Evolutionary conservation across 2,113 vertebrate genomes (phyloP).

Genomic region (Suncus etruscus): DNA sequence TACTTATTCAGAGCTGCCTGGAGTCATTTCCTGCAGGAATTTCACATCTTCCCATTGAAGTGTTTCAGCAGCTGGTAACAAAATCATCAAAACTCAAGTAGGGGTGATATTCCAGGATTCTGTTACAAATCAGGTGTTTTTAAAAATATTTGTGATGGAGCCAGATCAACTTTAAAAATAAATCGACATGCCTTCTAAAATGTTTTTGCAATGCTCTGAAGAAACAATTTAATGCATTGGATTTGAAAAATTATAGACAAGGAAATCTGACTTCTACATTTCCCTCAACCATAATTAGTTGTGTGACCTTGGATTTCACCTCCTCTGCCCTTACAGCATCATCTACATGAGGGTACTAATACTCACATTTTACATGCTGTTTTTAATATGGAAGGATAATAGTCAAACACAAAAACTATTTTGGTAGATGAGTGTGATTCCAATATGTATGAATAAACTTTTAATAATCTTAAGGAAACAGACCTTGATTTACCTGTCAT

Average conservation of each 20-base stretch:
- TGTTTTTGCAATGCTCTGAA: constrained; percentile 22
- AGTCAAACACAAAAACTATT: constrained; percentile 39
- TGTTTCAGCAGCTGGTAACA: constrained; percentile 78
- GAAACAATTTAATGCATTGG: neutral
- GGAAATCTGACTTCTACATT: constrained; percentile 66
- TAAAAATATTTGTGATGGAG: constrained; percentile 33
- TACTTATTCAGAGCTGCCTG: constrained; percentile 72
- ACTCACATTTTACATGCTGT: constrained; percentile 44
- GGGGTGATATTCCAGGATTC: constrained; percentile 56
- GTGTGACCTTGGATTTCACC: constrained; percentile 65
- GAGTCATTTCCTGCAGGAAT: constrained; percentile 83
- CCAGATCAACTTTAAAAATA: constrained; percentile 69
- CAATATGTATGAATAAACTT: neutral
- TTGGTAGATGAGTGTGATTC: neutral
- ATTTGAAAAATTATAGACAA: constrained; percentile 16
- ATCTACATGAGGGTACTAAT: constrained; percentile 44
- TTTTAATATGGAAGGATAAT: constrained; percentile 38
- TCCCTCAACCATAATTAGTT: constrained; percentile 60
- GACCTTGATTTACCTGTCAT: neutral
- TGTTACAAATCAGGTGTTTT: constrained; percentile 66
- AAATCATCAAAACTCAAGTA: constrained; percentile 61
- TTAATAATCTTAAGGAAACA: neutral
- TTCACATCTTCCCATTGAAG: constrained; percentile 73
- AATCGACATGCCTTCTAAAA: constrained; percentile 53
- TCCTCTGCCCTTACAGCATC: constrained; percentile 32